Percentiles rank a stretch among this genome's conserved stretches.
Evolutionary conservation across 1,140 invertebrate genomes (phyloP).

Genomic region (Trichonephila inaurata): DNA sequence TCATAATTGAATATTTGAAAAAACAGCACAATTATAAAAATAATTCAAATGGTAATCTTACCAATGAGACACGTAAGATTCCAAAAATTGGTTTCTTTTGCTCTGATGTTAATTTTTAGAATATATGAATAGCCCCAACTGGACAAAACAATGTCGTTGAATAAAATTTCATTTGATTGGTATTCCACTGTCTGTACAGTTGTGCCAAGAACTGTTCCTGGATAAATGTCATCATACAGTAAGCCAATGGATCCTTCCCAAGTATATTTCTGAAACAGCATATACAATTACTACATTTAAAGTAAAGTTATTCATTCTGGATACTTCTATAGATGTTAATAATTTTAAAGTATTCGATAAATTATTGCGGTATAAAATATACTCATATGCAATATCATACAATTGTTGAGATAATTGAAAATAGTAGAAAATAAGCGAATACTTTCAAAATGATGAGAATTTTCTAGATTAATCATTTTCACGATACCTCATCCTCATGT

Average conservation of each 20-base stretch:
- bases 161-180: conserved; percentile 68
- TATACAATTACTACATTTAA: not conserved
- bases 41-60: not conserved
- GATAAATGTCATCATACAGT: conserved; percentile 69
- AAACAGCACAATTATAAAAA: too few relatives aligned
- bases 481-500: too few relatives aligned
- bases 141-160: conserved; percentile 70
- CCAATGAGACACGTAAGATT: conserved; percentile 56
- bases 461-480: too few relatives aligned
- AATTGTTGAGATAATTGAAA: too few relatives aligned
- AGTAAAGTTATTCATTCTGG: not conserved
- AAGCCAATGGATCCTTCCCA: conserved; percentile 63
- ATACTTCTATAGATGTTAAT: too few relatives aligned
- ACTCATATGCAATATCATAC: too few relatives aligned
- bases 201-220: conserved; percentile 52
- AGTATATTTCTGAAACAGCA: conserved; percentile 59
- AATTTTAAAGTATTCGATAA: too few relatives aligned
- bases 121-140: conserved; percentile 76
- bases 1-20: too few relatives aligned
- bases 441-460: too few relatives aligned
- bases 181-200: not conserved
- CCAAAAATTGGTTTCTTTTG: conserved; percentile 28
- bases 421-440: too few relatives aligned
- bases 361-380: too few relatives aligned
- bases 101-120: conserved; percentile 46